Evolutionary conservation across 2,113 vertebrate genomes (phyloP), one percentile per base, ranked within the genome.

Genomic region (Platysternon megacephalum): DNA sequence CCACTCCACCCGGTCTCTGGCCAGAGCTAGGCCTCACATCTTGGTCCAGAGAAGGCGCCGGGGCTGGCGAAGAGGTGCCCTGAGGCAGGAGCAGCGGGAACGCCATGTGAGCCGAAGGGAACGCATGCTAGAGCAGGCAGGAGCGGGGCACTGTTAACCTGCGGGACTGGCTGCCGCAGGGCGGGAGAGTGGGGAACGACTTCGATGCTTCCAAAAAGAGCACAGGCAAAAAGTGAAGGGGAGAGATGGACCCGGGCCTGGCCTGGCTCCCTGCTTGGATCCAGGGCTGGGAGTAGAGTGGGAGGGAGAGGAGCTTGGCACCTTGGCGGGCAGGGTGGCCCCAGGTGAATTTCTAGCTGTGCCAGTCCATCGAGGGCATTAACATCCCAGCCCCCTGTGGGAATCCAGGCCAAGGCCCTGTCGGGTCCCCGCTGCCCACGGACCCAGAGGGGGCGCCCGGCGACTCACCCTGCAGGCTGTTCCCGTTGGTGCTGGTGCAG

Each of bases 401-500:
- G 32, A n/a, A 51, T 53, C 52, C 52, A 53, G 52, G 52, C 52
- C 52, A 52, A 52, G 52, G 52, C 17, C 51, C 52, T 52, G 52
- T 21, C 5, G 52, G 52, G 52, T 19, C 52, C 79, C 52, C 1
- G 48, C 12, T 52, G 17, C 52, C 80, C 35, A 39, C 11, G 21
- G 53, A 4, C 72, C 26, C 19, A 22, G 32, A 8, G 0, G 7
- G 68, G 26, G 1, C 11, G 28, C 61, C 16, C 2, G 53, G 80
- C 22, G 29, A 96, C 99, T 99, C 98, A 99, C 99, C 99, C 98
- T 99, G 99, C 97, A 99, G 99, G 81, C 96, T 98, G 98, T 98
- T 98, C 93, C 98, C 98, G 96, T 99, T 99, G 98, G 98, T 97
- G 98, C 99, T 98, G 99, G 99, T 98, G 97, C 99, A 99, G 98